Conservation (phyloP, 2,888 invertebrate genomes). For the Halictus ligatus region DNA sequence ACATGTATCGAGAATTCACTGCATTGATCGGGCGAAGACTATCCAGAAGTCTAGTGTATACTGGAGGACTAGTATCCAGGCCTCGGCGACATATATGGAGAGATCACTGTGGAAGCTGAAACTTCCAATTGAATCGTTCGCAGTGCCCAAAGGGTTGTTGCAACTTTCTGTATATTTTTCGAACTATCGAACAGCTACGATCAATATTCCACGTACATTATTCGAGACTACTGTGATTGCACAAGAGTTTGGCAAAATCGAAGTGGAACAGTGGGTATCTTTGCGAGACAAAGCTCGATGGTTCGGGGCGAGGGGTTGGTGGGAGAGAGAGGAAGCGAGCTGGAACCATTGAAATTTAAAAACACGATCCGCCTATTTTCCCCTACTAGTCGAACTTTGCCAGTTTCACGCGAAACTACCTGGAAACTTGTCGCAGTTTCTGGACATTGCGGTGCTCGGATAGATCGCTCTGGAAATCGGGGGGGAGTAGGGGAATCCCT, state of each 20-base stretch:
- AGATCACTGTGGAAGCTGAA: too few species aligned
- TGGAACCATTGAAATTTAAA: constrained; percentile 41
- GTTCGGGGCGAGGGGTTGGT: background rate
- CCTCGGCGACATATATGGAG: too few species aligned
- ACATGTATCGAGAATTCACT: too few species aligned
- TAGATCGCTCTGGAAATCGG: constrained; percentile 25
- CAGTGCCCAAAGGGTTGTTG: too few species aligned
- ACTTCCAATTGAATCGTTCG: too few species aligned
- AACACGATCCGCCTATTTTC: background rate
- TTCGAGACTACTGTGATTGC: too few species aligned
- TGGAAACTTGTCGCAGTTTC: constrained; percentile 39
- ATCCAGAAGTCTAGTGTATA: too few species aligned
- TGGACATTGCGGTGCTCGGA: constrained; percentile 22
- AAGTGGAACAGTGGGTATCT: background rate
- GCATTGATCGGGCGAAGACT: too few species aligned
- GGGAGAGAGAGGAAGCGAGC: background rate
- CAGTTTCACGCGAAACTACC: constrained; percentile 38
- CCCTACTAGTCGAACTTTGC: constrained; percentile 13
- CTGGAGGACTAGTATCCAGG: too few species aligned
- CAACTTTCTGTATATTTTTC: too few species aligned
- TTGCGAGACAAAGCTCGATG: background rate
- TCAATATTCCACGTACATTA: too few species aligned
- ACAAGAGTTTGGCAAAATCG: background rate
- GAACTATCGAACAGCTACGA: background rate
- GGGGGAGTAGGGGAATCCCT: background rate